Evolutionary conservation across 2,797 vertebrate genomes (phyloP), one percentile per base, ranked within the genome.

Genomic region (Channallabes apus): DNA sequence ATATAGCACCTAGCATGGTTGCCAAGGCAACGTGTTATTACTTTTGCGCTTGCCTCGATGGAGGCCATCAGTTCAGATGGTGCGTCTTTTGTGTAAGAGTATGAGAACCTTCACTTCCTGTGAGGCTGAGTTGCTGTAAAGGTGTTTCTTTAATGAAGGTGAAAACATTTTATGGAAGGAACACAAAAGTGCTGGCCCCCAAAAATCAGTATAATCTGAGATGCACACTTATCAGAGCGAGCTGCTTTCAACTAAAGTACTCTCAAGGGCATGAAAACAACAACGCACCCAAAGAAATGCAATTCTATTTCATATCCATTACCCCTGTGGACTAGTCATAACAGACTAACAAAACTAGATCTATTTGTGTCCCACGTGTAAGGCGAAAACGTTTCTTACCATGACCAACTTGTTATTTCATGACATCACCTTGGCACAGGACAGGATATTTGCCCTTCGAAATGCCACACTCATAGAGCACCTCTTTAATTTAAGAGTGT

Each of bases 1-100:
- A 83, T 87, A 85, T 87, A 86, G 82, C 77, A 87, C 82, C 80
- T 85, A 76, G 85, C 80, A 79, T 71, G 61, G 90, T 90, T 85
- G 67, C 89, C 88, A 90, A 82, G 87, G 87, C 85, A 87, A 88
- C 89, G 32, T 38, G 76, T 86, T 88, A 89, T 88, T 86, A 83
- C 83, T 88, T 87, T 88, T 83, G 77, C 82, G 3, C 75, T 85
- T 58, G 77, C 38, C 84, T 89, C 38, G 51, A 81, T 87, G 82
- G 78, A 81, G 86, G 84, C 82, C 83, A 65, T 64, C 35, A 46
- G 83, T 85, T 89, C 87, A 86, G 67, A 67, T 78, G 78, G 78
- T 64, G 64, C 18, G 86, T 85, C 65, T 64, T 82, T 51, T 86
- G 64, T 76, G 64, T 73, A 81, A 56, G 65, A 84, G 56, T n/a